phyloP scores from a whole-genome alignment of 2,888 invertebrate species.

The Xestia rhomboidea region DNA sequence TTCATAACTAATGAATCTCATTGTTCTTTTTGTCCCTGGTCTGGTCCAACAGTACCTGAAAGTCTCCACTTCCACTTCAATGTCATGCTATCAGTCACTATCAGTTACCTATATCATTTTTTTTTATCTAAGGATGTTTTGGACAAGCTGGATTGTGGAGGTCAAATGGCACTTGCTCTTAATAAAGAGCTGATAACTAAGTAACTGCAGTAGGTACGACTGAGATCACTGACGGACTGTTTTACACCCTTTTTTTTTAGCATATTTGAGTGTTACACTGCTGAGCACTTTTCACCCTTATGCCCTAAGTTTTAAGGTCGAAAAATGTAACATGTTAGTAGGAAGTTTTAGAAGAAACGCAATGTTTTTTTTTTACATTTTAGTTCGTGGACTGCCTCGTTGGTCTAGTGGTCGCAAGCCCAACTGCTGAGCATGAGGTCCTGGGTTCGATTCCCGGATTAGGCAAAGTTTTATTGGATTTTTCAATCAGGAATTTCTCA shows the following conservation, averaged over 20 bases:
- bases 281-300: background rate
- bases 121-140: slow-evolving; percentile 7
- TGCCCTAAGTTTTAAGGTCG: background rate
- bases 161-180: slow-evolving; percentile 27
- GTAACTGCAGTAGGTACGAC: background rate
- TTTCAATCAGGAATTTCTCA: too few relatives aligned
- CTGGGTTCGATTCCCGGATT: too few relatives aligned
- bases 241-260: too few relatives aligned
- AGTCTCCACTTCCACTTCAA: background rate
- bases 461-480: too few relatives aligned
- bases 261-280: too few relatives aligned
- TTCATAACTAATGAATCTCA: background rate
- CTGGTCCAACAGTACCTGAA: background rate
- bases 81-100: background rate
- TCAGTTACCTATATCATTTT: background rate
- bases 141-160: background rate
- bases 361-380: too few relatives aligned
- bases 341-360: too few relatives aligned
- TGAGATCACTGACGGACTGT: background rate
- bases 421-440: too few relatives aligned
- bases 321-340: too few relatives aligned
- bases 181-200: slow-evolving; percentile 12
- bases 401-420: too few relatives aligned
- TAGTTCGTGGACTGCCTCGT: too few relatives aligned
- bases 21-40: background rate